These are phyloP conservation scores for Alosa alosa DNA, from an alignment of 2,113 vertebrate genomes.

Conservation along the genomic window DNA sequence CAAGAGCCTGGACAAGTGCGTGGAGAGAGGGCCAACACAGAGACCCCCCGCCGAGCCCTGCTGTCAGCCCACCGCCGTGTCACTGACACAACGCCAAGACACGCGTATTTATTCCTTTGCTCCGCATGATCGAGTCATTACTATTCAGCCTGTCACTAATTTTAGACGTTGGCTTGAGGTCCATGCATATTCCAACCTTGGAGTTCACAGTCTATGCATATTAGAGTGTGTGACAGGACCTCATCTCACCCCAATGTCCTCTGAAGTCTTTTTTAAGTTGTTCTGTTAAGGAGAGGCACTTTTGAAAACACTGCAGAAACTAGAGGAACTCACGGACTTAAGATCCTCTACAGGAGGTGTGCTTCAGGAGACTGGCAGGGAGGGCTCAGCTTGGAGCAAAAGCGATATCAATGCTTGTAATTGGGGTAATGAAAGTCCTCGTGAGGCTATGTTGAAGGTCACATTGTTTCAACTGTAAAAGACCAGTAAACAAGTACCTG, in stretches of 20 bases:
- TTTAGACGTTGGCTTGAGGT: background rate
- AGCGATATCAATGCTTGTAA: background rate
- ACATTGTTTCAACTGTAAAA: background rate
- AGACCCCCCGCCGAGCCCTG: background rate
- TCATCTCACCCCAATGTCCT: background rate
- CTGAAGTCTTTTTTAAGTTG: background rate
- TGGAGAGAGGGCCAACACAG: slow-evolving; percentile 8
- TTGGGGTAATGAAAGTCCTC: background rate
- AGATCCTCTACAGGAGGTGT: background rate
- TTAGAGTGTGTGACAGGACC: background rate
- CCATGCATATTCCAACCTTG: background rate
- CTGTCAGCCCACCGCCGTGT: background rate
- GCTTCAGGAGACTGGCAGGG: background rate
- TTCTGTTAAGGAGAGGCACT: background rate
- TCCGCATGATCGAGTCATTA: slow-evolving; percentile 1
- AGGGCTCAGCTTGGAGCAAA: too few relatives aligned
- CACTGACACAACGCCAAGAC: background rate
- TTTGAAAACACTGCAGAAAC: background rate
- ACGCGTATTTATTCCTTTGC: background rate
- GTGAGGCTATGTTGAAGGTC: background rate
- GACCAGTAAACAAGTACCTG: background rate
- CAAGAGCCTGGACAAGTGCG: background rate
- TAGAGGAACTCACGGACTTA: background rate
- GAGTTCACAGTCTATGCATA: background rate
- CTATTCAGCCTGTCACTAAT: slow-evolving; percentile 5